Percentiles rank a stretch among this genome's conserved stretches.
Conservation (phyloP, 2,113 vertebrate genomes). For the Loxodonta africana region DNA sequence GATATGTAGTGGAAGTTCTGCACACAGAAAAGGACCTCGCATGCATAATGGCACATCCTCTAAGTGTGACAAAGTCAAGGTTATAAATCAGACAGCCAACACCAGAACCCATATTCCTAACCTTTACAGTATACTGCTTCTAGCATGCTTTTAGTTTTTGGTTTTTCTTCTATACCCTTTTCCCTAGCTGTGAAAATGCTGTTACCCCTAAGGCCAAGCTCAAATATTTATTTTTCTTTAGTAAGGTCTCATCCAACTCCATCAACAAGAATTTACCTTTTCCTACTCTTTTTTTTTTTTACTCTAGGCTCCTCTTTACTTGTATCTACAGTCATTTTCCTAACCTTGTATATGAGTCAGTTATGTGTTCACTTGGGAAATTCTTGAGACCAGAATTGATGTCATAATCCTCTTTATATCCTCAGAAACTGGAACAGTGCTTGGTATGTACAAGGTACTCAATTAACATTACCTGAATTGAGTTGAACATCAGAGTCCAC, state of each 20-base stretch:
- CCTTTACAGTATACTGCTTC: neutral
- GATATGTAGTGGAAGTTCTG: neutral
- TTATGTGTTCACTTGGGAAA: neutral
- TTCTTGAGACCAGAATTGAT: neutral
- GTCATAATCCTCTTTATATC: neutral
- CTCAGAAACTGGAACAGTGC: neutral
- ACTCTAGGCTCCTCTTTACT: neutral
- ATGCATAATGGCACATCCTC: neutral
- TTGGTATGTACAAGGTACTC: neutral
- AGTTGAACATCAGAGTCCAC: neutral
- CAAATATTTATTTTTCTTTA: neutral
- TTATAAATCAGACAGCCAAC: neutral
- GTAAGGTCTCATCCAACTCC: neutral
- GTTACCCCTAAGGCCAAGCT: neutral
- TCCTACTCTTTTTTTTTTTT: neutral
- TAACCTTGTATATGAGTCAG: neutral
- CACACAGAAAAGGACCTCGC: neutral
- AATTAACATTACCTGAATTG: neutral
- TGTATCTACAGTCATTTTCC: neutral
- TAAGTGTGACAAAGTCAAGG: neutral
- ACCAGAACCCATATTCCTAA: neutral
- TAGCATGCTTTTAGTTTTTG: neutral
- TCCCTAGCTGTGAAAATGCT: neutral
- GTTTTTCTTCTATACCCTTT: neutral
- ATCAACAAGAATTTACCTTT: conserved; percentile 24